Evolutionary conservation across 2,888 invertebrate species (phyloP).

Genomic region (Atrina japonica): DNA sequence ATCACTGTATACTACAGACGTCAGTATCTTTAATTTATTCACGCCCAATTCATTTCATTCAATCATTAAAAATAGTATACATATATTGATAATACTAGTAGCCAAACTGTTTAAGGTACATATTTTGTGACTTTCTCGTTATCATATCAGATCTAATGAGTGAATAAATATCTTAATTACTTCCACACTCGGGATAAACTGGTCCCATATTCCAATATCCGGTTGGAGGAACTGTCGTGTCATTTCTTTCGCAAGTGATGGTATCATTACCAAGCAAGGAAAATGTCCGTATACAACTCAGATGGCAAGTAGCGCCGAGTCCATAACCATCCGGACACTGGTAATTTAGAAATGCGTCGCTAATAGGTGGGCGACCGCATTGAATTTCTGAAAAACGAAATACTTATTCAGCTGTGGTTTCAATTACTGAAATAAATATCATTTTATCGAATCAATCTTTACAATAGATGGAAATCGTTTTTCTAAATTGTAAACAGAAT

Average conservation of each 20-base stretch:
- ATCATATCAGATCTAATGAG: too few relatives aligned
- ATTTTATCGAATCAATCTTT: too few relatives aligned
- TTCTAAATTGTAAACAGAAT: too few relatives aligned
- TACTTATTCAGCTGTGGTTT: too few relatives aligned
- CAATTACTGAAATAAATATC: too few relatives aligned
- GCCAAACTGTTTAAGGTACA: too few relatives aligned
- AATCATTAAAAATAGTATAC: not conserved
- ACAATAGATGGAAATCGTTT: too few relatives aligned
- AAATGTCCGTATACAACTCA: conserved; percentile 21
- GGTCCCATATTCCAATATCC: conserved; percentile 10
- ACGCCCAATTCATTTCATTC: not conserved
- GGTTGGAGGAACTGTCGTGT: not conserved
- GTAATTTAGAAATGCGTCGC: conserved; percentile 13
- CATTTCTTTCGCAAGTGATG: conserved; percentile 27
- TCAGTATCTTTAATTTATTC: too few relatives aligned
- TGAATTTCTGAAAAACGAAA: conserved; percentile 10
- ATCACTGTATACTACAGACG: too few relatives aligned
- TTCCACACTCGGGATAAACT: not conserved
- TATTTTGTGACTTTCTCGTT: too few relatives aligned
- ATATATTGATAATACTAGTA: not conserved
- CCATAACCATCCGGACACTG: conserved; percentile 24
- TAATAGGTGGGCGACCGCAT: conserved; percentile 17
- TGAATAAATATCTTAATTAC: too few relatives aligned
- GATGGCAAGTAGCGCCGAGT: conserved; percentile 12
- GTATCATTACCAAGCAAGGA: conserved; percentile 23